phyloP scores from a whole-genome alignment of 2,113 vertebrate species.

The Leptocoma aspasia region DNA sequence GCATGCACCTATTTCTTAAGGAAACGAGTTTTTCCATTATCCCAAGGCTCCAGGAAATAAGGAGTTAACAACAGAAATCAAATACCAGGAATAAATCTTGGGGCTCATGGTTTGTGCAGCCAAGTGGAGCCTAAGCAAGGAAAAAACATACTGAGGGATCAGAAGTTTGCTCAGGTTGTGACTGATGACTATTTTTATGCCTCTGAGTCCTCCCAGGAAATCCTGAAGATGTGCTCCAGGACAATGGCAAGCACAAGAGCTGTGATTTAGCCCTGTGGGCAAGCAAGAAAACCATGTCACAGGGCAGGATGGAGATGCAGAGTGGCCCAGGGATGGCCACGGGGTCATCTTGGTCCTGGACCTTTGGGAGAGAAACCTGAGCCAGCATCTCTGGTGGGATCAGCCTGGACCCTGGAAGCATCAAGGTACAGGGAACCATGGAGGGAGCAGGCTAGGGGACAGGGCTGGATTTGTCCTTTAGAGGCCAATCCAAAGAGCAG shows the following conservation, averaged over 20 bases:
- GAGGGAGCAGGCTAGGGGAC: not conserved
- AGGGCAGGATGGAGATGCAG: not conserved
- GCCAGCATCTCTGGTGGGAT: fast-evolving
- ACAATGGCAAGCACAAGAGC: not conserved
- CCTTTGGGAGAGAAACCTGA: not conserved
- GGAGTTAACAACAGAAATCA: not conserved
- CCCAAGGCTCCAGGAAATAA: not conserved
- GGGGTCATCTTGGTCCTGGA: not conserved
- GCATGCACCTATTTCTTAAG: not conserved
- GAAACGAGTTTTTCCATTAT: not conserved
- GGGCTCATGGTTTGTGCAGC: not conserved
- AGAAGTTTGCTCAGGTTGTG: not conserved
- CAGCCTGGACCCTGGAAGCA: not conserved
- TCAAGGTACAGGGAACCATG: fast-evolving
- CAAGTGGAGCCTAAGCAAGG: not conserved
- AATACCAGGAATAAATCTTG: not conserved
- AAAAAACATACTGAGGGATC: not conserved
- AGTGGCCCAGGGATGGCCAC: not conserved
- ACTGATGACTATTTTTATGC: too few relatives aligned
- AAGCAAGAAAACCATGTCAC: fast-evolving
- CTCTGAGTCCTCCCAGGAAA: not conserved
- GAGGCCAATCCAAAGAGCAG: not conserved
- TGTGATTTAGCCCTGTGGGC: not conserved
- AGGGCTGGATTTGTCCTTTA: not conserved
- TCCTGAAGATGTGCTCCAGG: fast-evolving